These are phyloP conservation scores for Scaptomyza pallida DNA, from an alignment of 1,140 invertebrate species.

Conservation along the genomic window DNA sequence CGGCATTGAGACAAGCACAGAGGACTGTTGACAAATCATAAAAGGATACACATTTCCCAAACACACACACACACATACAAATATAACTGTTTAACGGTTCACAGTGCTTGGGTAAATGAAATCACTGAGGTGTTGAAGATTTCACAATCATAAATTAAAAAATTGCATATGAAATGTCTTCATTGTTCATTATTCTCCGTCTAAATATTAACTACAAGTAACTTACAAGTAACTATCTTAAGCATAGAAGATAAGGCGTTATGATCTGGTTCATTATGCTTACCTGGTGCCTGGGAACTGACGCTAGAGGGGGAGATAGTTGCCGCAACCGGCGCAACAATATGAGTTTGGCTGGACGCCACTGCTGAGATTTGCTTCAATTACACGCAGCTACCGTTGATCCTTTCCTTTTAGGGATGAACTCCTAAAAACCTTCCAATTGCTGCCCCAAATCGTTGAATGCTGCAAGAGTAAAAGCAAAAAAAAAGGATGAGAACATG, in stretches of 20 bases:
- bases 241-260: too few species aligned
- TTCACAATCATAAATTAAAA: too few species aligned
- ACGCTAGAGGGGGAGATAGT: conserved; percentile 83
- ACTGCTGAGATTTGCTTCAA: conserved; percentile 76
- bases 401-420: conserved; percentile 5
- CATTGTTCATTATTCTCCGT: too few species aligned
- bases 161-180: too few species aligned
- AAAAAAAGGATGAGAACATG: neutral
- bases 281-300: conserved; percentile 82
- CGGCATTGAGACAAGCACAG: conserved; percentile 35
- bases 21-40: conserved; percentile 74
- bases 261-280: conserved; percentile 11
- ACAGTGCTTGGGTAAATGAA: neutral
- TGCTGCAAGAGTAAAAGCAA: neutral
- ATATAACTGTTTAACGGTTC: neutral
- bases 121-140: too few species aligned
- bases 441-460: neutral
- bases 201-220: too few species aligned
- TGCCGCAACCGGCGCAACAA: conserved; percentile 83
- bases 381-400: conserved; percentile 23
- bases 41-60: conserved; percentile 50
- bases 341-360: conserved; percentile 83
- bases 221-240: too few species aligned
- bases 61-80: neutral
- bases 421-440: conserved; percentile 1